A percentile compares a stretch with the other conserved stretches of the same genome.
phyloP scores from a whole-genome alignment of 2,113 vertebrate genomes.

The Paedocypris sp. region DNA sequence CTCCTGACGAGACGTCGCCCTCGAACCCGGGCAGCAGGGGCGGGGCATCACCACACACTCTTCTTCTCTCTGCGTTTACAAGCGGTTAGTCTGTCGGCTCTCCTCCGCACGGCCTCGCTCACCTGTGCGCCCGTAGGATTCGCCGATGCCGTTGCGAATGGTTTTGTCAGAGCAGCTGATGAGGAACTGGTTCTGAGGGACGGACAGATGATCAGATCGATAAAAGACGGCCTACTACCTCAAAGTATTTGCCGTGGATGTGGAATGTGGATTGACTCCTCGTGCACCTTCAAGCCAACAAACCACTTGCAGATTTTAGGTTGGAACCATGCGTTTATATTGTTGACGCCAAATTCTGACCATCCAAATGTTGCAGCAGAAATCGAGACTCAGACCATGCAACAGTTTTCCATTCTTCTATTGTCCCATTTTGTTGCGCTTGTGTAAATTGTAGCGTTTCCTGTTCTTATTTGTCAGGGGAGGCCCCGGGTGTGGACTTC shows the following conservation, averaged over 20 bases:
- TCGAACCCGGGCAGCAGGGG: conserved; percentile 38
- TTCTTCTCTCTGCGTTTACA: conserved; percentile 28
- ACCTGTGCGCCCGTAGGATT: conserved; percentile 38
- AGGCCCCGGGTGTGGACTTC: too few species aligned
- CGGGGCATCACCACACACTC: conserved; percentile 32
- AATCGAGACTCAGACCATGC: too few species aligned
- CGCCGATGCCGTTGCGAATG: conserved; percentile 33
- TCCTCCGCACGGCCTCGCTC: conserved; percentile 30
- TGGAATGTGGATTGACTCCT: conserved; percentile 36
- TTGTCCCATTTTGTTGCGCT: too few species aligned
- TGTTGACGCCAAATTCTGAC: too few species aligned
- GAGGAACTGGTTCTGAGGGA: conserved; percentile 36
- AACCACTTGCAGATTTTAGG: too few species aligned
- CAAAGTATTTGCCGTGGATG: background rate
- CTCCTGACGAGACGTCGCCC: conserved; percentile 54
- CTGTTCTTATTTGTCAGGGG: too few species aligned
- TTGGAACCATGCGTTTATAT: too few species aligned
- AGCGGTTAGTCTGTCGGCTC: background rate
- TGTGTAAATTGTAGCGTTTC: too few species aligned
- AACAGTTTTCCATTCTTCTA: too few species aligned
- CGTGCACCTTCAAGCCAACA: conserved; percentile 34
- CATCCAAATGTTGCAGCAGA: too few species aligned
- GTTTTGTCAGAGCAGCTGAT: conserved; percentile 34
- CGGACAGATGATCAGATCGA: background rate
- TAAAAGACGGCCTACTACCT: background rate